Conservation (phyloP, 2,797 vertebrate genomes). For the Manis javanica region DNA sequence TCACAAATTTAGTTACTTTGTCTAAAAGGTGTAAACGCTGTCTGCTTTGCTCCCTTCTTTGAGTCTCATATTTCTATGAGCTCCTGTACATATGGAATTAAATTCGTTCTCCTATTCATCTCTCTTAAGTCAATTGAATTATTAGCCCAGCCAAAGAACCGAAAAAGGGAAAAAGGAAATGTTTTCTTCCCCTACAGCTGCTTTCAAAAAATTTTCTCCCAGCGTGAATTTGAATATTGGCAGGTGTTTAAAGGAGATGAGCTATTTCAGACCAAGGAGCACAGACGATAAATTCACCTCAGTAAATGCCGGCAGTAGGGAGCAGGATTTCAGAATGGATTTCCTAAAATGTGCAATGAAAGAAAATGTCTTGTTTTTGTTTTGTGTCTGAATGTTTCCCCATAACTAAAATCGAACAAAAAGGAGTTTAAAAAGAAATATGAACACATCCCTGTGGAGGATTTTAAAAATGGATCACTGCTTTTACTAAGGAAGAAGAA, state of each 20-base stretch:
- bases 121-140: neutral
- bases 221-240: constrained; percentile 50
- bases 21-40: neutral
- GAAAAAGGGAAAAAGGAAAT: neutral
- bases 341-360: constrained; percentile 57
- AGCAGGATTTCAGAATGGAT: constrained; percentile 34
- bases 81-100: neutral
- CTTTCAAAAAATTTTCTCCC: constrained; percentile 46
- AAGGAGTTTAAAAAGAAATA: constrained; percentile 52
- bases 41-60: neutral
- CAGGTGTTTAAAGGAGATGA: constrained; percentile 52
- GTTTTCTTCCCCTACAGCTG: neutral
- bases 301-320: constrained; percentile 36
- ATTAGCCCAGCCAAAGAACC: neutral
- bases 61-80: neutral
- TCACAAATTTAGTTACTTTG: neutral
- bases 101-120: neutral
- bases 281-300: constrained; percentile 55
- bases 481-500: constrained; percentile 11
- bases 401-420: constrained; percentile 12
- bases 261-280: constrained; percentile 40
- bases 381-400: constrained; percentile 23
- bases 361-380: constrained; percentile 66
- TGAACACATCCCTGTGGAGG: constrained; percentile 1
- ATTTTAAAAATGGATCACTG: neutral